Conservation (phyloP, 2,797 vertebrate genomes). For the Notoglanidium macrostoma region DNA sequence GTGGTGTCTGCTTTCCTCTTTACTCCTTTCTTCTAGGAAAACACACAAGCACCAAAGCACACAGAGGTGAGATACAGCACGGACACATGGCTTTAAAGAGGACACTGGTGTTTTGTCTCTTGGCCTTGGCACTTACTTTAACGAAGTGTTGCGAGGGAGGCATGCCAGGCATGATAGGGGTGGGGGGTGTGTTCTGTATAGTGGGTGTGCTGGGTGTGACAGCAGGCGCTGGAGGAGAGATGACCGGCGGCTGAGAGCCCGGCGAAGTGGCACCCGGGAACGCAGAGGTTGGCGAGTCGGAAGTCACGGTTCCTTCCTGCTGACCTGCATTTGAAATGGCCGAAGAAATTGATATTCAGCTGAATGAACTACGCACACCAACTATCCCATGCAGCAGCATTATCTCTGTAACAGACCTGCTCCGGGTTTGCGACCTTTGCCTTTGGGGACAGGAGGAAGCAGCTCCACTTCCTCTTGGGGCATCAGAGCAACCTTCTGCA, state of each 20-base stretch:
- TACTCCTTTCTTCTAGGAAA: constrained; percentile 81
- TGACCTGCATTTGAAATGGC: constrained; percentile 54
- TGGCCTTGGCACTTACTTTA: constrained; percentile 78
- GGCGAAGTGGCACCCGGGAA: constrained; percentile 77
- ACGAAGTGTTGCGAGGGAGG: constrained; percentile 76
- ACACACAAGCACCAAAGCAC: neutral
- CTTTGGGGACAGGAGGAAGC: constrained; percentile 81
- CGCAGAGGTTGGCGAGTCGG: constrained; percentile 73
- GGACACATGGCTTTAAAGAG: neutral
- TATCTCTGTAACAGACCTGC: constrained; percentile 59
- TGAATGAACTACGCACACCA: neutral
- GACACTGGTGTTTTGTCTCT: neutral
- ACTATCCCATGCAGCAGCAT: neutral
- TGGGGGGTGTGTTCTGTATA: constrained; percentile 69
- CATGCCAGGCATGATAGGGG: constrained; percentile 75
- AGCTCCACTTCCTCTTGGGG: constrained; percentile 89
- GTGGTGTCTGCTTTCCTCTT: constrained; percentile 86
- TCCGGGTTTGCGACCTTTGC: constrained; percentile 79
- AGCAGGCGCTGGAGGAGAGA: constrained; percentile 76
- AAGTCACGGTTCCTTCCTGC: constrained; percentile 76
- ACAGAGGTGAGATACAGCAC: constrained; percentile 2
- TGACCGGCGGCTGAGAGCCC: constrained; percentile 77
- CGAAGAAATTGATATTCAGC: neutral
- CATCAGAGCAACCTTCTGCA: constrained; percentile 93
- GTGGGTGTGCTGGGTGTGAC: constrained; percentile 74